phyloP scores from a whole-genome alignment of 2,888 invertebrate species.

The Xylophagus ater region DNA sequence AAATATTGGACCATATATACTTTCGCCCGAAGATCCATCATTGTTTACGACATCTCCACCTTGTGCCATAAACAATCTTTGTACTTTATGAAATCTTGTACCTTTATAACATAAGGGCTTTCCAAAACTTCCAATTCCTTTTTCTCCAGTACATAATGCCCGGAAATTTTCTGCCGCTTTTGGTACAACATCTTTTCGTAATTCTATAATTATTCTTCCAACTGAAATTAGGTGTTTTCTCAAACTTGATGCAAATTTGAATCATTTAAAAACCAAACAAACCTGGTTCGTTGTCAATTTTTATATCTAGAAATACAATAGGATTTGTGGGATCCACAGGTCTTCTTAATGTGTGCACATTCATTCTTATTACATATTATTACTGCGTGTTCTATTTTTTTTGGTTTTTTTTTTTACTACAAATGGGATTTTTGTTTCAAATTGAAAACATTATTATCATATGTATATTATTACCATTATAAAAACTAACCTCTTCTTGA shows the following conservation, averaged over 20 bases:
- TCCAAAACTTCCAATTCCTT: constrained; percentile 54
- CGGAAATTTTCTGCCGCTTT: constrained; percentile 86
- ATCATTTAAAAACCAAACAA: neutral
- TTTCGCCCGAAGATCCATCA: constrained; percentile 84
- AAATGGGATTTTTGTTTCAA: too few relatives aligned
- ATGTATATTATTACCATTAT: too few relatives aligned
- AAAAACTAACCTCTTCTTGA: too few relatives aligned
- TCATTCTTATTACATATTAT: too few relatives aligned
- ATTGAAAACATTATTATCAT: too few relatives aligned
- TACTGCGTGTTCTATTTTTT: too few relatives aligned
- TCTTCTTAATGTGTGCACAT: constrained; percentile 20
- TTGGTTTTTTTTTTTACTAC: too few relatives aligned
- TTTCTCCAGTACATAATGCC: constrained; percentile 84
- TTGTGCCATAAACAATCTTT: constrained; percentile 82
- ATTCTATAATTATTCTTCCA: constrained; percentile 75
- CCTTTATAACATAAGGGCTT: constrained; percentile 79
- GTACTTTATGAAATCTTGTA: constrained; percentile 68
- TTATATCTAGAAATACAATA: constrained; percentile 59
- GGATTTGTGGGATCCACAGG: constrained; percentile 42
- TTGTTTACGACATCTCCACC: constrained; percentile 67
- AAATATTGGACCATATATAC: constrained; percentile 84
- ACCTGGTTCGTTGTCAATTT: constrained; percentile 55
- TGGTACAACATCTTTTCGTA: constrained; percentile 74
- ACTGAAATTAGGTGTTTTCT: constrained; percentile 51
- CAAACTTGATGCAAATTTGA: neutral